Evolutionary conservation across 1,140 invertebrate genomes (phyloP).

Genomic region (Drosophila navojoa): DNA sequence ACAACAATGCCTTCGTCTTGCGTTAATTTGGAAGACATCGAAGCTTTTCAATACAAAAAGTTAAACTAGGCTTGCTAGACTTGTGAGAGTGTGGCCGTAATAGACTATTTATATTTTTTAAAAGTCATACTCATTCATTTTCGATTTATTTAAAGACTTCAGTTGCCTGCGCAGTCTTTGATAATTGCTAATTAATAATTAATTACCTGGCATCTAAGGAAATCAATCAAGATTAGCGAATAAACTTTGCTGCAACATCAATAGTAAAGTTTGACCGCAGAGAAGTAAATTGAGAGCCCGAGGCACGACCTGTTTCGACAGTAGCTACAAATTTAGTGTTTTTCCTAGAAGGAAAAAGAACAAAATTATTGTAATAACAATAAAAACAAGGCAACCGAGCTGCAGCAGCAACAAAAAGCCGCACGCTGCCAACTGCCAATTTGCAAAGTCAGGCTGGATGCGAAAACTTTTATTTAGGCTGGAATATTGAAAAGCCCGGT

Average conservation of each 20-base stretch:
- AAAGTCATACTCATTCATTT: too few relatives aligned
- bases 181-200: neutral
- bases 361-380: constrained; percentile 56
- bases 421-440: constrained; percentile 62
- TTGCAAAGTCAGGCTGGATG: constrained; percentile 39
- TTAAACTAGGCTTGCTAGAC: too few relatives aligned
- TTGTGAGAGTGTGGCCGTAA: too few relatives aligned
- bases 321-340: constrained; percentile 5
- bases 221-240: constrained; percentile 20
- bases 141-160: too few relatives aligned
- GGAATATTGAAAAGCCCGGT: constrained; percentile 68
- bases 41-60: neutral
- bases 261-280: constrained; percentile 5
- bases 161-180: too few relatives aligned
- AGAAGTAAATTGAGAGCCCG: neutral
- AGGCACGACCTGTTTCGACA: constrained; percentile 17
- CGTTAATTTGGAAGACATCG: constrained; percentile 60
- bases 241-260: neutral
- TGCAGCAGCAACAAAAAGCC: constrained; percentile 37
- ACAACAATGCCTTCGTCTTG: constrained; percentile 72
- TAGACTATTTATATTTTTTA: too few relatives aligned
- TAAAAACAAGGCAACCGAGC: constrained; percentile 50
- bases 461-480: constrained; percentile 56
- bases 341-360: neutral
- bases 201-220: constrained; percentile 4